Percentiles rank a stretch among this genome's conserved stretches.
These are phyloP conservation scores for Aporrectodea caliginosa DNA, from an alignment of 1,140 invertebrate species.

Conservation along the genomic window DNA sequence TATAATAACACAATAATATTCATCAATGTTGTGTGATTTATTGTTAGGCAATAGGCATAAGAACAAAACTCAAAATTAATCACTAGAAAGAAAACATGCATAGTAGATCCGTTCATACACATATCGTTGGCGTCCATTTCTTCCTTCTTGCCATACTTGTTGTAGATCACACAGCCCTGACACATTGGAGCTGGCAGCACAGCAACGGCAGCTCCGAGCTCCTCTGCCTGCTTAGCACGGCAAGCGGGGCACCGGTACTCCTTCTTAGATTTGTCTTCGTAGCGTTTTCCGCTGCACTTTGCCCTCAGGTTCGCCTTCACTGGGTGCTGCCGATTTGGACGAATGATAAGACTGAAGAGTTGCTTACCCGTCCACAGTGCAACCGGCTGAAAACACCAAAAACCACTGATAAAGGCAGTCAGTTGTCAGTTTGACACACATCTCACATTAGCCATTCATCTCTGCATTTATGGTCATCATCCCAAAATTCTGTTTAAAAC, in stretches of 20 bases:
- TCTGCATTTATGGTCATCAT: too few relatives aligned
- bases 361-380: conserved; percentile 96
- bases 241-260: conserved; percentile 4
- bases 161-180: neutral
- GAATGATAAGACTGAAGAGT: conserved; percentile 81
- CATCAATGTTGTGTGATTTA: too few relatives aligned
- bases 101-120: too few relatives aligned
- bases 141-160: conserved; percentile 19
- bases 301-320: conserved; percentile 83
- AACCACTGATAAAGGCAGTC: too few relatives aligned
- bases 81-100: too few relatives aligned
- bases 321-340: conserved; percentile 72
- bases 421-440: too few relatives aligned
- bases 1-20: too few relatives aligned
- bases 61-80: too few relatives aligned
- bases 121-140: conserved; percentile 23
- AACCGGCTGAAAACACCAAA: conserved; percentile 64
- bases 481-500: too few relatives aligned
- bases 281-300: conserved; percentile 67
- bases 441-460: too few relatives aligned
- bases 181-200: neutral
- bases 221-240: neutral
- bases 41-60: too few relatives aligned
- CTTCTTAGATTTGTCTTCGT: conserved; percentile 8
- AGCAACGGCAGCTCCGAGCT: neutral